Percentiles rank a stretch among this genome's conserved stretches.
These are phyloP conservation scores for Hofmannophila pseudospretella DNA, from an alignment of 2,888 invertebrate species.

Conservation along the genomic window DNA sequence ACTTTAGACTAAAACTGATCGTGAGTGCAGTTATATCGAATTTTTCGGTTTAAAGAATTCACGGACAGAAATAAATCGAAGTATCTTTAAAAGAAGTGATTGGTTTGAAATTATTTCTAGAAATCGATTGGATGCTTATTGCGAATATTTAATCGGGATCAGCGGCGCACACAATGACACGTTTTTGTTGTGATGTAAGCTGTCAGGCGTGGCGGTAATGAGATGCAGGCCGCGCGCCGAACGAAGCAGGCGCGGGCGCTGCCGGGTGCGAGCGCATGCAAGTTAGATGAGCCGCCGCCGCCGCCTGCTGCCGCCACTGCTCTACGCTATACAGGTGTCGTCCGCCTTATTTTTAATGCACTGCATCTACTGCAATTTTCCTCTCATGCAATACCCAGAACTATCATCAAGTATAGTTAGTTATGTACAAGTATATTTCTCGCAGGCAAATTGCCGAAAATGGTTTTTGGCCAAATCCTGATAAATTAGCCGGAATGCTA, in stretches of 20 bases:
- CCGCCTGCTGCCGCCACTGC: too few species aligned
- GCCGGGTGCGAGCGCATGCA: conserved; percentile 46
- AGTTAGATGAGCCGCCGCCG: conserved; percentile 48
- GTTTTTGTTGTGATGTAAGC: neutral
- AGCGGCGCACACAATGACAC: conserved; percentile 1
- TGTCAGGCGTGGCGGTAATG: conserved; percentile 28
- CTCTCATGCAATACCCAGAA: conserved; percentile 15
- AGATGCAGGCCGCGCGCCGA: conserved; percentile 34
- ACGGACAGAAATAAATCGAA: too few species aligned
- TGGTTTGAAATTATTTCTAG: too few species aligned
- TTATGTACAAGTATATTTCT: too few species aligned
- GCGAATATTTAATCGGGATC: neutral
- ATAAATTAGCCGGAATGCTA: too few species aligned
- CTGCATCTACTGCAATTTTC: conserved; percentile 35
- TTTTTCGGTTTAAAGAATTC: too few species aligned
- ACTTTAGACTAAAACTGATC: too few species aligned
- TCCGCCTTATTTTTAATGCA: conserved; percentile 51
- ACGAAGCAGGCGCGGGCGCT: conserved; percentile 30
- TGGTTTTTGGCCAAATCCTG: too few species aligned
- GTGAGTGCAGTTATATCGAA: too few species aligned
- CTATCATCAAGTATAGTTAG: neutral
- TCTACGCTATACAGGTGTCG: conserved; percentile 52
- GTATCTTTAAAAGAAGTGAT: too few species aligned
- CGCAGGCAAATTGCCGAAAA: too few species aligned
- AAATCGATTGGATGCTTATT: too few species aligned